phyloP scores from a whole-genome alignment of 1,140 invertebrate genomes.

The Doryteuthis pealeii region DNA sequence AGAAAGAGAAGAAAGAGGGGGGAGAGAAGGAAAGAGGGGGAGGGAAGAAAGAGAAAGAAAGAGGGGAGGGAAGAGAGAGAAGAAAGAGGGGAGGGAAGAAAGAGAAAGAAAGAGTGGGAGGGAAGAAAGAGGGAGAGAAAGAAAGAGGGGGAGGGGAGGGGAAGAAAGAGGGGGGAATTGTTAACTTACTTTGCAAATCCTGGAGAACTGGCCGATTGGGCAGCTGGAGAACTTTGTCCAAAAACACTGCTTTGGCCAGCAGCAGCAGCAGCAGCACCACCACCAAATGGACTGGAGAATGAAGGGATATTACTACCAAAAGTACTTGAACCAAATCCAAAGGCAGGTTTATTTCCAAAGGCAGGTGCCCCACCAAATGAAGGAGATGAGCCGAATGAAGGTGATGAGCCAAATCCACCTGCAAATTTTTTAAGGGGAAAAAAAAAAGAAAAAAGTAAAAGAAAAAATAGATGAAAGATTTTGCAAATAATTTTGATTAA shows the following conservation, averaged over 20 bases:
- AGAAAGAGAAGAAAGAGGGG: no score
- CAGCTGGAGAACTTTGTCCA: not conserved
- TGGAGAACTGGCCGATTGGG: not conserved
- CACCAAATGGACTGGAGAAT: constrained; percentile 23
- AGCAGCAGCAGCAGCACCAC: not conserved
- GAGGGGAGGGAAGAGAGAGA: no score
- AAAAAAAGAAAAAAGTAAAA: no score
- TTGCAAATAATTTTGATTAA: no score
- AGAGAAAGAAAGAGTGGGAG: no score
- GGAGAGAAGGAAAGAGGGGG: no score
- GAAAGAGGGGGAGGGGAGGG: no score
- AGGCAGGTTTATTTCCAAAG: constrained; percentile 33
- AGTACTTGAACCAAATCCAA: constrained; percentile 29
- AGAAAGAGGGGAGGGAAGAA: no score
- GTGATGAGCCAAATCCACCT: constrained; percentile 33
- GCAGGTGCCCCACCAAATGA: constrained; percentile 33
- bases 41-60: no score
- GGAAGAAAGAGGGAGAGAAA: no score
- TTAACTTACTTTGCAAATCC: not conserved
- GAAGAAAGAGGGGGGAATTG: no score
- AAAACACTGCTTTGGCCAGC: not conserved
- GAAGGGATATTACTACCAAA: constrained; percentile 30
- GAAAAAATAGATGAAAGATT: constrained; percentile 2
- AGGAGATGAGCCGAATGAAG: constrained; percentile 32
- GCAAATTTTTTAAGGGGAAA: not conserved